Conservation (phyloP, 2,113 vertebrate genomes). For the Entelurus aequoreus region DNA sequence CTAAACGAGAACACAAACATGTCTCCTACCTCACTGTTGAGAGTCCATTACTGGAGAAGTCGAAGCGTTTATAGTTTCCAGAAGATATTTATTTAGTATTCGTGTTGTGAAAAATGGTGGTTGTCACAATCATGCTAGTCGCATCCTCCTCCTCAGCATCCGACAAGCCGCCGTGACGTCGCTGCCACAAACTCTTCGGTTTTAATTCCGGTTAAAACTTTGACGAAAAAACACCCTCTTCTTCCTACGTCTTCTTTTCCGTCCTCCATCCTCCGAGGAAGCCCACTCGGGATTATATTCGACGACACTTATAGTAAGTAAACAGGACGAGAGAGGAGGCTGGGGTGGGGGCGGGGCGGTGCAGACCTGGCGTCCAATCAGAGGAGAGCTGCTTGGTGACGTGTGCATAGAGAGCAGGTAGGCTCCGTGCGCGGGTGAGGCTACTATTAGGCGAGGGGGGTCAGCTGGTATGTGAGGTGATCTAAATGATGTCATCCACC, state of each 20-base stretch:
- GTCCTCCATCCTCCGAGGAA: conserved; percentile 35
- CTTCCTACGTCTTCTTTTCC: conserved; percentile 26
- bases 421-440: conserved; percentile 22
- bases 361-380: conserved; percentile 40
- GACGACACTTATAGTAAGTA: conserved; percentile 45
- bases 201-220: neutral
- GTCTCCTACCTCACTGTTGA: conserved; percentile 51
- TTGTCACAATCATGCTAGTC: conserved; percentile 1
- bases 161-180: conserved; percentile 11
- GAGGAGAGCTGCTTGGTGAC: conserved; percentile 23
- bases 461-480: conserved; percentile 53
- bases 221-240: conserved; percentile 11
- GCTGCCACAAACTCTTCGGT: conserved; percentile 2
- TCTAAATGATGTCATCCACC: conserved; percentile 71
- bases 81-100: neutral
- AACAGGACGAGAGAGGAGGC: conserved; percentile 41
- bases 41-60: conserved; percentile 41
- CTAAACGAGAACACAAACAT: neutral
- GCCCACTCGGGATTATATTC: conserved; percentile 57
- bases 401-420: conserved; percentile 47
- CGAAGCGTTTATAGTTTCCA: neutral
- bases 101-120: no score
- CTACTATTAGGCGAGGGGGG: conserved; percentile 14
- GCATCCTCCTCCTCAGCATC: conserved; percentile 29
- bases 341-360: conserved; percentile 6